Evolutionary conservation across 2,888 invertebrate genomes (phyloP).

Genomic region (Pomacea canaliculata): DNA sequence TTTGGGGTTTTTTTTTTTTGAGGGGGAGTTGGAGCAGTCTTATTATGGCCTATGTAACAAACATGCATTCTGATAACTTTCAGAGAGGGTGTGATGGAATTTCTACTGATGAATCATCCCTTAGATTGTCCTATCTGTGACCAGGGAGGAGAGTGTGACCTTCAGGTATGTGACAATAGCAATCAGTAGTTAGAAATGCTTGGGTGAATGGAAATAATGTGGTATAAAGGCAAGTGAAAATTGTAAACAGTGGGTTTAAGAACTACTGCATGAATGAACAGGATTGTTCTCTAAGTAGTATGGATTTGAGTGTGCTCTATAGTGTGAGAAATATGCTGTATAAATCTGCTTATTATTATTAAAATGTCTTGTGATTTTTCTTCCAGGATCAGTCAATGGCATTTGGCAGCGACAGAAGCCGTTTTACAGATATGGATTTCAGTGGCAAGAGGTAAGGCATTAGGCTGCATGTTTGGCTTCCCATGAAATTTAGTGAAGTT

Average conservation of each 20-base stretch:
- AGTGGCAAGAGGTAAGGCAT: constrained; percentile 84
- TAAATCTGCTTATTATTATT: too few species aligned
- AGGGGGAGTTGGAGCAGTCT: too few species aligned
- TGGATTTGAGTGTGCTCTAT: too few species aligned
- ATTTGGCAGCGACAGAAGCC: constrained; percentile 88
- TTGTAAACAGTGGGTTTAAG: too few species aligned
- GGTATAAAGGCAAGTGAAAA: neutral
- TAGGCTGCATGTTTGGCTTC: too few species aligned
- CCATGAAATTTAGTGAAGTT: too few species aligned
- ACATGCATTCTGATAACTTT: constrained; percentile 19
- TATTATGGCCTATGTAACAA: too few species aligned
- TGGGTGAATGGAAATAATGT: neutral
- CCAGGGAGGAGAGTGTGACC: constrained; percentile 81
- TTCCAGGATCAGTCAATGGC: constrained; percentile 97
- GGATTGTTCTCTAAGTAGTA: too few species aligned
- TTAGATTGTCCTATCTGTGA: constrained; percentile 99
- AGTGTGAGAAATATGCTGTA: too few species aligned
- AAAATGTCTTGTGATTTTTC: too few species aligned
- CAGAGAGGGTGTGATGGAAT: constrained; percentile 94
- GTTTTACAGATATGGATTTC: constrained; percentile 92
- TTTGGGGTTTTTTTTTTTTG: neutral
- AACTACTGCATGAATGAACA: too few species aligned
- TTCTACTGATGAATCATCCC: constrained; percentile 97
- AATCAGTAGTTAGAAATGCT: neutral
- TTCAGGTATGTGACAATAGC: constrained; percentile 65